Evolutionary conservation across 2,888 invertebrate species (phyloP).

Genomic region (Digitonthophagus gazella): DNA sequence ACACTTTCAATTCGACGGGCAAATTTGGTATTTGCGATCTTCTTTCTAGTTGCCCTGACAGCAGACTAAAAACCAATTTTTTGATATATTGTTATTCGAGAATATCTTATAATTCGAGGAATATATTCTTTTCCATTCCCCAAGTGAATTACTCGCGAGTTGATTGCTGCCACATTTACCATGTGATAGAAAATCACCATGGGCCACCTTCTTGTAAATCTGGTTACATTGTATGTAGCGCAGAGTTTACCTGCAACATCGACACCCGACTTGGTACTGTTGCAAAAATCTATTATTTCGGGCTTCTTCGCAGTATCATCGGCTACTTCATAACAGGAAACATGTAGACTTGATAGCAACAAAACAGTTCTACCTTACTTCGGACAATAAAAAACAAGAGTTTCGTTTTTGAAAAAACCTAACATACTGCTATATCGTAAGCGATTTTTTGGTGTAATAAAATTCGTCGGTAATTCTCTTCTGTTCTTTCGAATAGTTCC

Average conservation of each 20-base stretch:
- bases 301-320: constrained; percentile 17
- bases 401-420: no score
- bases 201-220: constrained; percentile 26
- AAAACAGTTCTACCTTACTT: constrained; percentile 28
- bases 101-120: no score
- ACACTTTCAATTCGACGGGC: no score
- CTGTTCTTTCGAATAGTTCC: constrained; percentile 30
- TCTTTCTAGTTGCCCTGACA: no score
- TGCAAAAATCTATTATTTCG: constrained; percentile 25
- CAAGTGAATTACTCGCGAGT: constrained; percentile 16
- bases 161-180: constrained; percentile 18
- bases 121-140: constrained; percentile 17
- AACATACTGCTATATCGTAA: constrained; percentile 22
- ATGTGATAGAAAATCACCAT: constrained; percentile 26
- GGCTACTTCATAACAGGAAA: neutral
- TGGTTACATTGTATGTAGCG: constrained; percentile 21
- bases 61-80: no score
- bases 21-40: no score
- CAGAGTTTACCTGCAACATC: constrained; percentile 27
- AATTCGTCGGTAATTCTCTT: constrained; percentile 25
- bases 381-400: constrained; percentile 37
- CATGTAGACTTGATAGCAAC: constrained; percentile 16
- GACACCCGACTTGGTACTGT: constrained; percentile 24
- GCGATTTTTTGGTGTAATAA: constrained; percentile 26
- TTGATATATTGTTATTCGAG: no score